A percentile compares a stretch with the other conserved stretches of the same genome.
Evolutionary conservation across 2,888 invertebrate species (phyloP).

Genomic region (Andrena marginata): DNA sequence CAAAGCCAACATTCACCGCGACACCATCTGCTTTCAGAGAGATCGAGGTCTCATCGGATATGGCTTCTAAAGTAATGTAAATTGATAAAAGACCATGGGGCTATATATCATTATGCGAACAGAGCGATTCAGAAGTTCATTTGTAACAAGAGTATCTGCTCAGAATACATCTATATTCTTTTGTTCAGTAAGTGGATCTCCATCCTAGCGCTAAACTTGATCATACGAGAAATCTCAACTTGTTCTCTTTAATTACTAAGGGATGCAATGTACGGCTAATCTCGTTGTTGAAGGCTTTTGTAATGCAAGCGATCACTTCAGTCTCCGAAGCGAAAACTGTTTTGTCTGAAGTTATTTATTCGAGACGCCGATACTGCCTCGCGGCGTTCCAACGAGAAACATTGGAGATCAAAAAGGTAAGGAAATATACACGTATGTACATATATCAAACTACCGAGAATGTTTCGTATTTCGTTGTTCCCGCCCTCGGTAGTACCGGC

Average conservation of each 20-base stretch:
- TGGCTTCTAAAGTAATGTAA: slow-evolving; percentile 47
- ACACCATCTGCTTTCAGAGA: slow-evolving; percentile 39
- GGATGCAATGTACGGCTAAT: slow-evolving; percentile 63
- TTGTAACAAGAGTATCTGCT: slow-evolving; percentile 68
- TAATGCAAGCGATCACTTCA: slow-evolving; percentile 58
- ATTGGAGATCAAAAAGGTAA: slow-evolving; percentile 43
- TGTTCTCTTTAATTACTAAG: slow-evolving; percentile 55
- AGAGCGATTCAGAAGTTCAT: slow-evolving; percentile 58
- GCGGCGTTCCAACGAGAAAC: slow-evolving; percentile 44
- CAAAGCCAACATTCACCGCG: slow-evolving; percentile 45
- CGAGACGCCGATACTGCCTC: slow-evolving; percentile 48
- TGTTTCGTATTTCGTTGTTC: slow-evolving; percentile 27
- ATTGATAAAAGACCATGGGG: slow-evolving; percentile 38
- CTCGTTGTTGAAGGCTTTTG: slow-evolving; percentile 72
- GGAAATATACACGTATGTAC: slow-evolving; percentile 60
- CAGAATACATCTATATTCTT: slow-evolving; percentile 59
- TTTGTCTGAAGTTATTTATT: slow-evolving; percentile 70
- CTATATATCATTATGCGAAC: slow-evolving; percentile 61
- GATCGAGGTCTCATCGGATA: slow-evolving; percentile 23
- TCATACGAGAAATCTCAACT: slow-evolving; percentile 65
- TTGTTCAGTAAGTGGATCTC: slow-evolving; percentile 62
- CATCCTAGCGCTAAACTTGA: slow-evolving; percentile 60
- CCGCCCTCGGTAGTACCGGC: slow-evolving; percentile 44
- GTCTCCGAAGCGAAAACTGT: slow-evolving; percentile 55
- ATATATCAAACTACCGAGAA: slow-evolving; percentile 42